These are phyloP conservation scores for Neosilurus hyrtlii DNA, from an alignment of 2,797 vertebrate species.

Conservation along the genomic window DNA sequence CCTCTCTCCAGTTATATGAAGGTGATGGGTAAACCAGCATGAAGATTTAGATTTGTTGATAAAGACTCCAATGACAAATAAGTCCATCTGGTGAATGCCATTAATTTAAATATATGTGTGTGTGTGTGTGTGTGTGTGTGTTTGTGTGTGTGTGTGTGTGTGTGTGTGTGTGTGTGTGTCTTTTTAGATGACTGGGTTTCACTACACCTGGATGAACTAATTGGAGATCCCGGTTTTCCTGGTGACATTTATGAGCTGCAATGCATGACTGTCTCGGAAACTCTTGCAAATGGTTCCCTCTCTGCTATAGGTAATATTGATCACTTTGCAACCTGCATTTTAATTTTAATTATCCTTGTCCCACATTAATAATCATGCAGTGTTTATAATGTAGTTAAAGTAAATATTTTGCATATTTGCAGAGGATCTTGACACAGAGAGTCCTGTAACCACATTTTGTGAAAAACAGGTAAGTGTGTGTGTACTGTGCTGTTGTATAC, in stretches of 20 bases:
- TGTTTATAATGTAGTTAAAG: neutral
- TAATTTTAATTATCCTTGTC: neutral
- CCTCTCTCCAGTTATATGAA: too few relatives aligned
- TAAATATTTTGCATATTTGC: neutral
- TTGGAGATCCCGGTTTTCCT: slow-evolving; percentile 34
- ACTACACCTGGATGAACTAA: slow-evolving; percentile 49
- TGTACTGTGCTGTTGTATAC: neutral
- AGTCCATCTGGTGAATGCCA: neutral
- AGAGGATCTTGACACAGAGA: neutral
- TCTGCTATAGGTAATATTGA: slow-evolving; percentile 22
- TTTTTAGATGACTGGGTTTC: slow-evolving; percentile 46
- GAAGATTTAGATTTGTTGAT: neutral
- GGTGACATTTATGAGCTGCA: slow-evolving; percentile 37
- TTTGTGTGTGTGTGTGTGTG: neutral
- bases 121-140: neutral
- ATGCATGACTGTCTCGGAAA: slow-evolving; percentile 32
- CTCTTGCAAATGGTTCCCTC: slow-evolving; percentile 12
- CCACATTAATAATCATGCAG: neutral
- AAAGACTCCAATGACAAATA: neutral
- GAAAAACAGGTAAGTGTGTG: slow-evolving; percentile 5
- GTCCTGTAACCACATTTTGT: neutral
- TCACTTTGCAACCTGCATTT: neutral
- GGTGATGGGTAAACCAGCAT: neutral
- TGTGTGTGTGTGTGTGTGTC: neutral
- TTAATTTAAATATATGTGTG: neutral